A percentile compares a stretch with the other conserved stretches of the same genome.
phyloP scores from a whole-genome alignment of 2,113 vertebrate genomes.

The Psammodynastes pulverulentus region DNA sequence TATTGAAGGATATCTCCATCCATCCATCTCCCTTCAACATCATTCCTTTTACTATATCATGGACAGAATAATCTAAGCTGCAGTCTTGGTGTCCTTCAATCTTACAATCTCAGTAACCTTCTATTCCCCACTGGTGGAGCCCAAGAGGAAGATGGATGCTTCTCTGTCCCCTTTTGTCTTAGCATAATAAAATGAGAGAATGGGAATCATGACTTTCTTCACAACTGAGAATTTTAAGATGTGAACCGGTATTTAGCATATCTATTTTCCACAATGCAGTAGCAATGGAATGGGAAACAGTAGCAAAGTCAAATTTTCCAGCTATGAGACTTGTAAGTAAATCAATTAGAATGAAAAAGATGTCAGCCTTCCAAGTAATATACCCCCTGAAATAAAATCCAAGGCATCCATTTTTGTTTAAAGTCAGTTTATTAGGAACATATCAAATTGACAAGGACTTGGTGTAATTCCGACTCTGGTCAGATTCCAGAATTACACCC shows the following conservation, averaged over 20 bases:
- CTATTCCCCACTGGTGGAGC: not conserved
- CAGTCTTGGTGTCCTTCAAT: not conserved
- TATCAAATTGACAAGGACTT: too few species aligned
- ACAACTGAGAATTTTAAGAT: not conserved
- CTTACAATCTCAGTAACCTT: not conserved
- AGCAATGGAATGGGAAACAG: not conserved
- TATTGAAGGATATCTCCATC: not conserved
- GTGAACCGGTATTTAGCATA: not conserved
- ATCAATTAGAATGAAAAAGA: not conserved
- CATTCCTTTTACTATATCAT: not conserved
- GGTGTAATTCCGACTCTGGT: too few species aligned
- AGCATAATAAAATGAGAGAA: not conserved
- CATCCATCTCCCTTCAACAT: not conserved
- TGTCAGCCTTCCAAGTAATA: too few species aligned
- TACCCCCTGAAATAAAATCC: too few species aligned
- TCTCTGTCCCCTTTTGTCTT: not conserved
- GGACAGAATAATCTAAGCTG: not conserved
- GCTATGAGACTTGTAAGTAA: not conserved
- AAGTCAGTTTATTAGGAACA: too few species aligned
- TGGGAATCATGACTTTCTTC: not conserved
- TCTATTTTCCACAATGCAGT: not conserved
- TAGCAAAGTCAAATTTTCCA: not conserved
- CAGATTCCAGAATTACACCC: too few species aligned
- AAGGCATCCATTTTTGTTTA: too few species aligned
- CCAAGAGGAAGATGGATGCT: not conserved